Percentiles rank a stretch among this genome's conserved stretches.
phyloP scores from a whole-genome alignment of 2,888 invertebrate species.

The Nymphalis polychloros region DNA sequence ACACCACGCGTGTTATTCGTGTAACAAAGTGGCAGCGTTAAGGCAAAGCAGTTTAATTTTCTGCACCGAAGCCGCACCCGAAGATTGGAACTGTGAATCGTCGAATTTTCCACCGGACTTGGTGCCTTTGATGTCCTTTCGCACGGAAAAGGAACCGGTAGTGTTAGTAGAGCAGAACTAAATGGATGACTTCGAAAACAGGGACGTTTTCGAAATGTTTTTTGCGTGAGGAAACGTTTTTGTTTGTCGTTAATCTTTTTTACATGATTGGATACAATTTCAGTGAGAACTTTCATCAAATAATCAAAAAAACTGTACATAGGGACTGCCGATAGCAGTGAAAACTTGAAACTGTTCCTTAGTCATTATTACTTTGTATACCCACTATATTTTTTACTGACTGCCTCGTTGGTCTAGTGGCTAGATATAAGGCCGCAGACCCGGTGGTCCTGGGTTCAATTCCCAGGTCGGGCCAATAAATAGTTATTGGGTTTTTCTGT shows the following conservation, averaged over 20 bases:
- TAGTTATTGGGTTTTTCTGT: too few species aligned
- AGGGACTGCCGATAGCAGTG: too few species aligned
- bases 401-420: too few species aligned
- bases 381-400: too few species aligned
- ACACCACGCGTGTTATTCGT: slow-evolving; percentile 11
- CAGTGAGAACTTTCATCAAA: too few species aligned
- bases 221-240: slow-evolving; percentile 13
- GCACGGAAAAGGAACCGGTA: slow-evolving; percentile 42
- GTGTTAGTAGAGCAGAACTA: slow-evolving; percentile 46
- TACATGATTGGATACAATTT: background rate
- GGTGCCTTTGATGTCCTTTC: slow-evolving; percentile 41
- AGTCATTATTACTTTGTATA: too few species aligned
- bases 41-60: slow-evolving; percentile 58
- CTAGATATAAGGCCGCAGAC: too few species aligned
- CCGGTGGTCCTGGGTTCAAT: too few species aligned
- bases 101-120: slow-evolving; percentile 48
- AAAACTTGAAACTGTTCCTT: too few species aligned
- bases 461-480: too few species aligned
- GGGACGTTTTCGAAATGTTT: slow-evolving; percentile 26
- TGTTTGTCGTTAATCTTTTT: slow-evolving; percentile 1
- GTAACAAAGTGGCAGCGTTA: slow-evolving; percentile 30
- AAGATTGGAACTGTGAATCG: slow-evolving; percentile 59
- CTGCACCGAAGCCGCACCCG: slow-evolving; percentile 54
- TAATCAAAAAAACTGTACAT: too few species aligned
- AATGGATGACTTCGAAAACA: slow-evolving; percentile 37